Evolutionary conservation across 2,113 vertebrate genomes (phyloP), one percentile per base, ranked within the genome.

Genomic region (Lathamus discolor): DNA sequence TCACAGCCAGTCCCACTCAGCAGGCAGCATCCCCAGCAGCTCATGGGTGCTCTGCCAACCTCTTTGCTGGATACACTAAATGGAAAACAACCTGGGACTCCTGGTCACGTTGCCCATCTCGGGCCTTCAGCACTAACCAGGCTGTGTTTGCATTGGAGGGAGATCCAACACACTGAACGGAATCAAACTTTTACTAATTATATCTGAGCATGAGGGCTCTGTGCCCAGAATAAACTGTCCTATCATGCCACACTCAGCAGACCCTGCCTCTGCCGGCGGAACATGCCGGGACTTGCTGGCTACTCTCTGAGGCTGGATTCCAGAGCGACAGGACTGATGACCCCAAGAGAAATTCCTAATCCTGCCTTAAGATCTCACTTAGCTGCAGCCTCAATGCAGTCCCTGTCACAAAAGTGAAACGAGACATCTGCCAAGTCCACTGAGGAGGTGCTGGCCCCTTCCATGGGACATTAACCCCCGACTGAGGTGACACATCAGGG

Each of bases 161-260:
- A 84, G 52, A 90, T 48, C 57, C 2, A 5, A 84, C 83, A 84
- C 55, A 78, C 39, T 64, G 83, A 92, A 86, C 33, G 44, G 92
- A 93, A 72, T 72, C 83, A 97, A 95, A 93, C 51, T 78, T 92
- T 84, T 90, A 69, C 93, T 95, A 97, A 92, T 92, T 95, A 93
- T 94, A 94, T 68, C 88, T 49, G 57, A 94, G 83, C 73, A 73
- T 15, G 44, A 70, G 62, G 96, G 91, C 94, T 95, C 81, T 24
- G 54, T 86, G 96, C 93, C 95, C 86, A 84, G 92, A 96, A 95
- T 97, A 93, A 96, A 96, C 88, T 93, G 92, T 76, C 95, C 95
- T 94, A 92, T 95, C 95, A 79, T 41, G 90, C 90, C 89, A 92
- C 92, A 84, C 80, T 91, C 80, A 46, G 73, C 86, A 96, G 95